A percentile compares a stretch with the other conserved stretches of the same genome.
Evolutionary conservation across 2,888 invertebrate species (phyloP).

Genomic region (Torymus aiolomorphi): DNA sequence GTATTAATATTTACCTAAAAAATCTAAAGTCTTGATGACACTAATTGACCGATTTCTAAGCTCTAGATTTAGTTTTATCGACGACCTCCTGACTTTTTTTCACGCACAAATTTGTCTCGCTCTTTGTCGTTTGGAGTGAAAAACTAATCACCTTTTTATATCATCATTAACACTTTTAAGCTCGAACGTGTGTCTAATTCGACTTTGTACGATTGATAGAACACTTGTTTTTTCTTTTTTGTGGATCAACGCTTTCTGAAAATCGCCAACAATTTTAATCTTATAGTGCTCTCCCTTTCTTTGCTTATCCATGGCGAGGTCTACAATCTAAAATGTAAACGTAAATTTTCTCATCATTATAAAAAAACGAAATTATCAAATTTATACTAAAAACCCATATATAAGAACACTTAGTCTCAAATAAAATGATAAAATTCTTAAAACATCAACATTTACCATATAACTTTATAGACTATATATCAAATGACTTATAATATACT

Average conservation of each 20-base stretch:
- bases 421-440: conserved; percentile 59
- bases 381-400: conserved; percentile 51
- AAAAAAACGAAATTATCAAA: conserved; percentile 27
- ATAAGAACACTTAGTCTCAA: conserved; percentile 48
- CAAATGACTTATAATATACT: conserved; percentile 56
- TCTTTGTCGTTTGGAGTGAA: conserved; percentile 52
- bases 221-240: conserved; percentile 21
- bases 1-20: conserved; percentile 28
- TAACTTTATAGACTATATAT: conserved; percentile 59
- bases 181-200: conserved; percentile 43
- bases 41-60: conserved; percentile 57
- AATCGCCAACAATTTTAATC: conserved; percentile 20
- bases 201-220: conserved; percentile 53
- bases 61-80: conserved; percentile 53
- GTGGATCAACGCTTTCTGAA: conserved; percentile 45
- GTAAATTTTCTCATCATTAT: conserved; percentile 37
- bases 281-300: conserved; percentile 20
- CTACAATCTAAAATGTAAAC: conserved; percentile 44
- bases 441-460: conserved; percentile 58
- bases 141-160: conserved; percentile 35
- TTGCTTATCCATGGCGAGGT: conserved; percentile 29
- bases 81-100: conserved; percentile 33
- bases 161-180: conserved; percentile 35
- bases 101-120: conserved; percentile 3
- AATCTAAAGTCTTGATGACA: conserved; percentile 52